phyloP scores from a whole-genome alignment of 2,113 vertebrate species.

The Callorhinus ursinus region DNA sequence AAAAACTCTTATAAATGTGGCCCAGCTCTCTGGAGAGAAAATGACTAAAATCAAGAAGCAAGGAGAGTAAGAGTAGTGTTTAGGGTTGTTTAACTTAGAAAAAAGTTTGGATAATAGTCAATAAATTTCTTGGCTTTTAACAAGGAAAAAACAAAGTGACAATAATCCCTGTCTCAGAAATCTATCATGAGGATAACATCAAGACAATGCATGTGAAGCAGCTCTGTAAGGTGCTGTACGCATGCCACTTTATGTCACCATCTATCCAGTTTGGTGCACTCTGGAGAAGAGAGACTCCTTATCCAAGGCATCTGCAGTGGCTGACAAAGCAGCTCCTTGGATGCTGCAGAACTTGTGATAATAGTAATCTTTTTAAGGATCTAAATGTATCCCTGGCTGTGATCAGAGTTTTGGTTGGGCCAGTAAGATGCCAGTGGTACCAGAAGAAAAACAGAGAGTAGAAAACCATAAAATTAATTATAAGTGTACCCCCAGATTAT shows the following conservation, averaged over 20 bases:
- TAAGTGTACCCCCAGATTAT: neutral
- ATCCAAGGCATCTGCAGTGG: neutral
- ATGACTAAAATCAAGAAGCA: neutral
- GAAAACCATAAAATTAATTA: neutral
- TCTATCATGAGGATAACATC: neutral
- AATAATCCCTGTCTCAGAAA: neutral
- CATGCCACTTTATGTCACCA: neutral
- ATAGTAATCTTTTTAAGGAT: neutral
- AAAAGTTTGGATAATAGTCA: conserved; percentile 76
- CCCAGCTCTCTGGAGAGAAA: neutral
- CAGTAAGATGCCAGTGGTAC: neutral
- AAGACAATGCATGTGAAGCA: neutral
- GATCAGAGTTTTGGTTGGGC: neutral
- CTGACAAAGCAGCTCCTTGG: neutral
- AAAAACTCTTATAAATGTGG: neutral
- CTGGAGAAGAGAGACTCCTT: neutral
- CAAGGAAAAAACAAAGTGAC: neutral
- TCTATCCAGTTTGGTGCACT: neutral
- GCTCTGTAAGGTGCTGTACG: too few relatives aligned
- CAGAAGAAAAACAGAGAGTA: neutral
- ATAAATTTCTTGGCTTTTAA: conserved; percentile 74
- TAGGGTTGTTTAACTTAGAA: conserved; percentile 76
- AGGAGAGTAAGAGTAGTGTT: conserved; percentile 15
- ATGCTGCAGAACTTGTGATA: neutral
- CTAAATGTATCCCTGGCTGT: neutral